phyloP scores from a whole-genome alignment of 2,113 vertebrate species.

The Parus major region DNA sequence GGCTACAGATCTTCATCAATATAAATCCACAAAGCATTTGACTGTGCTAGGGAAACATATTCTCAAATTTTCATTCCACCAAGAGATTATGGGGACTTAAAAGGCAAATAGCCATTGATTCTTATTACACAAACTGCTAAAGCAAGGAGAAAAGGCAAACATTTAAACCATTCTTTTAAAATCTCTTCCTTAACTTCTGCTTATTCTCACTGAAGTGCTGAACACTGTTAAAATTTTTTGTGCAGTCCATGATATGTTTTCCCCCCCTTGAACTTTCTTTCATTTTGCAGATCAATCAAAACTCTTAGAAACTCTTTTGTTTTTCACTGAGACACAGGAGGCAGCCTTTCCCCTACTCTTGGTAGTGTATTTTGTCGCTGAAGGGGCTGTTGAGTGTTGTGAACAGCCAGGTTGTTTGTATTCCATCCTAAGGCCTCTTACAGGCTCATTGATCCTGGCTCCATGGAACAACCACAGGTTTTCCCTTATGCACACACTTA shows the following conservation, averaged over 20 bases:
- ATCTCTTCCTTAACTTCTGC: conserved; percentile 7
- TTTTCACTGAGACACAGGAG: neutral
- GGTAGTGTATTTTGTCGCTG: neutral
- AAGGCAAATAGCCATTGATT: conserved; percentile 48
- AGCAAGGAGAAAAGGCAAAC: conserved; percentile 16
- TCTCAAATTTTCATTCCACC: conserved; percentile 7
- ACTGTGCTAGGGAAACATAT: neutral
- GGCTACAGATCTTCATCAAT: conserved; percentile 6
- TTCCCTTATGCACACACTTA: neutral
- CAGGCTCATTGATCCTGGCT: neutral
- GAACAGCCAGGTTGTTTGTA: neutral
- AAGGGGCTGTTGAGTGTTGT: neutral
- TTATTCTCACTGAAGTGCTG: neutral
- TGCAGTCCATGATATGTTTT: neutral
- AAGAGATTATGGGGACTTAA: conserved; percentile 2
- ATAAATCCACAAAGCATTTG: conserved; percentile 41
- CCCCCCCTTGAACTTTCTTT: neutral
- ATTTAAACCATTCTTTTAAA: conserved; percentile 1
- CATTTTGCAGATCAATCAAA: neutral
- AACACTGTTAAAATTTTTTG: neutral
- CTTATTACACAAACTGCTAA: conserved; percentile 6
- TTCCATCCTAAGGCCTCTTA: neutral
- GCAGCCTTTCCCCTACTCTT: neutral
- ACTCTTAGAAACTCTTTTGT: neutral
- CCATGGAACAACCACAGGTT: neutral